phyloP scores from a whole-genome alignment of 2,113 vertebrate species.

The Diphyllodes magnificus region DNA sequence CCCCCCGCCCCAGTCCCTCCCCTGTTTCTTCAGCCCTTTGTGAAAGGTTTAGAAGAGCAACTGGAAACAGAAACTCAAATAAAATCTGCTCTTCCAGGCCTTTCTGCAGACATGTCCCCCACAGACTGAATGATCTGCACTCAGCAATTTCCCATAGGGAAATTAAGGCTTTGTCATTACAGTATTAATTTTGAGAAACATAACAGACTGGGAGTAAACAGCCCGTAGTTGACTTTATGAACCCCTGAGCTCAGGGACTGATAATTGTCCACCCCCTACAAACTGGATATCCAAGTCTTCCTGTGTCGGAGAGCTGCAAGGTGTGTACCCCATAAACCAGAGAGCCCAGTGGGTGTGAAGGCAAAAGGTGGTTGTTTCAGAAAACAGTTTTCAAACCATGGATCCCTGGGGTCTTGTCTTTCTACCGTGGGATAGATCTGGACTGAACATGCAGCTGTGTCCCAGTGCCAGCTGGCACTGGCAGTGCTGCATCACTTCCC shows the following conservation, averaged over 20 bases:
- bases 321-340: background rate
- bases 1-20: background rate
- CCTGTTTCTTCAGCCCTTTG: background rate
- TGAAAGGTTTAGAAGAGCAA: background rate
- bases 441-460: background rate
- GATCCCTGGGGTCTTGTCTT: background rate
- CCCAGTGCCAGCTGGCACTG: background rate
- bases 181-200: background rate
- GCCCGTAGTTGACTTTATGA: background rate
- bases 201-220: background rate
- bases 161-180: background rate
- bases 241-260: background rate
- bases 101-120: background rate
- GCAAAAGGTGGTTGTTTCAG: background rate
- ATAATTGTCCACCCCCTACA: background rate
- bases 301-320: background rate
- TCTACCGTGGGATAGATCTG: background rate
- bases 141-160: background rate
- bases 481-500: background rate
- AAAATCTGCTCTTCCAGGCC: background rate
- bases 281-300: background rate
- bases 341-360: background rate
- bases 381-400: background rate
- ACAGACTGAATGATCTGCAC: background rate
- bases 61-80: background rate